Evolutionary conservation across 2,797 vertebrate species (phyloP).

Genomic region (Menidia menidia): DNA sequence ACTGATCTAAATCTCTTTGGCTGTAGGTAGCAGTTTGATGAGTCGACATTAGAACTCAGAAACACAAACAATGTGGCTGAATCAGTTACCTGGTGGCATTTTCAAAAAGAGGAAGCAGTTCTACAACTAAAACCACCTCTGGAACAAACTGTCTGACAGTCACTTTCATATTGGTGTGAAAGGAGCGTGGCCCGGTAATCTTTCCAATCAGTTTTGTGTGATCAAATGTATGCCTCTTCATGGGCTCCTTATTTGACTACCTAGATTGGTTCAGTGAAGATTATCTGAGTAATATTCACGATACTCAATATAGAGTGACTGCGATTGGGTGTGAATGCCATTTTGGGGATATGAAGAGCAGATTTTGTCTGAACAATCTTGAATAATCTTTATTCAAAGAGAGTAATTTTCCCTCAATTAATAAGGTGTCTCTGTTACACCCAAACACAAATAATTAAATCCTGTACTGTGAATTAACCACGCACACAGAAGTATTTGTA

Average conservation of each 20-base stretch:
- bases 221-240: constrained; percentile 14
- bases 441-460: constrained; percentile 31
- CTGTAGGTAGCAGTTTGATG: constrained; percentile 18
- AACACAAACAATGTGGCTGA: not conserved
- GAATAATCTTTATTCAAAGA: constrained; percentile 23
- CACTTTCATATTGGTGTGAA: not conserved
- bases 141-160: constrained; percentile 5
- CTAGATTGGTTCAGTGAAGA: constrained; percentile 20
- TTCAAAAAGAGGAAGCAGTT: constrained; percentile 38
- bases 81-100: constrained; percentile 8
- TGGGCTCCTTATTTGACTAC: constrained; percentile 22
- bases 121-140: constrained; percentile 18
- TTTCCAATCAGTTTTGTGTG: constrained; percentile 15
- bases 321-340: not conserved
- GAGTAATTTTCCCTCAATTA: constrained; percentile 29
- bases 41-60: not conserved
- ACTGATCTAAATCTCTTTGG: constrained; percentile 36
- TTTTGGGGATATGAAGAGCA: constrained; percentile 12
- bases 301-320: too few species aligned
- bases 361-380: constrained; percentile 13
- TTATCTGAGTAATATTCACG: not conserved
- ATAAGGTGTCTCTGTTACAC: constrained; percentile 40
- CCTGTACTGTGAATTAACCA: constrained; percentile 19
- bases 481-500: constrained; percentile 30
- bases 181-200: not conserved